phyloP scores from a whole-genome alignment of 2,113 vertebrate genomes.

The Chlorodrepanis virens region DNA sequence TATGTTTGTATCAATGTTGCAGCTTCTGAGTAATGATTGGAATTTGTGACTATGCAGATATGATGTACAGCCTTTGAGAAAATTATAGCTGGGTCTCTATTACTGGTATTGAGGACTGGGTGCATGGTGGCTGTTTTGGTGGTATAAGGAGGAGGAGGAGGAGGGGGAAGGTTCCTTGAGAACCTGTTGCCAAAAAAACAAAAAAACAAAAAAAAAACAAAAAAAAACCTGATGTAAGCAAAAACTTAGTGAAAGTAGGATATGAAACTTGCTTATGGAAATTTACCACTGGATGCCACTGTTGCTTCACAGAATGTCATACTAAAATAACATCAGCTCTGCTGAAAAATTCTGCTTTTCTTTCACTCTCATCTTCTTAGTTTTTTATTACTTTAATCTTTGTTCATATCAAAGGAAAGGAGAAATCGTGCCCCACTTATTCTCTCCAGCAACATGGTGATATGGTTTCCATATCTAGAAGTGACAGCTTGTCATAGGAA shows the following conservation, averaged over 20 bases:
- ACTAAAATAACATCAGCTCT: not conserved
- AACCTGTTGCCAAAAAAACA: not conserved
- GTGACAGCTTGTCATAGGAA: constrained; percentile 32
- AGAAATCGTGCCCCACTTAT: constrained; percentile 17
- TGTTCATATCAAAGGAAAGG: constrained; percentile 25
- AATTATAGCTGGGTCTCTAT: not conserved
- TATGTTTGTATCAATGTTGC: not conserved
- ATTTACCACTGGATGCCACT: constrained; percentile 72
- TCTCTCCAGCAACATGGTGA: constrained; percentile 25
- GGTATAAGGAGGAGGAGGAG: not conserved
- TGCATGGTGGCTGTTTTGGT: not conserved
- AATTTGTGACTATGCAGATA: not conserved
- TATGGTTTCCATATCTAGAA: not conserved
- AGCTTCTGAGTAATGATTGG: not conserved
- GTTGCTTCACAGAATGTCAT: constrained; percentile 57
- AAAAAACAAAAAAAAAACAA: no score
- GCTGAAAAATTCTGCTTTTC: constrained; percentile 6
- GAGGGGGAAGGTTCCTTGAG: not conserved
- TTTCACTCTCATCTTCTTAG: constrained; percentile 17
- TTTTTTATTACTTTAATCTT: constrained; percentile 53
- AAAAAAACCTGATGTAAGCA: not conserved
- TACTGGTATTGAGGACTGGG: not conserved
- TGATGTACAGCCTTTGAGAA: not conserved
- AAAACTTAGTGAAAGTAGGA: not conserved
- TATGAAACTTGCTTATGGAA: constrained; percentile 3